phyloP scores from a whole-genome alignment of 2,888 invertebrate species.

The Drosophila incognita region DNA sequence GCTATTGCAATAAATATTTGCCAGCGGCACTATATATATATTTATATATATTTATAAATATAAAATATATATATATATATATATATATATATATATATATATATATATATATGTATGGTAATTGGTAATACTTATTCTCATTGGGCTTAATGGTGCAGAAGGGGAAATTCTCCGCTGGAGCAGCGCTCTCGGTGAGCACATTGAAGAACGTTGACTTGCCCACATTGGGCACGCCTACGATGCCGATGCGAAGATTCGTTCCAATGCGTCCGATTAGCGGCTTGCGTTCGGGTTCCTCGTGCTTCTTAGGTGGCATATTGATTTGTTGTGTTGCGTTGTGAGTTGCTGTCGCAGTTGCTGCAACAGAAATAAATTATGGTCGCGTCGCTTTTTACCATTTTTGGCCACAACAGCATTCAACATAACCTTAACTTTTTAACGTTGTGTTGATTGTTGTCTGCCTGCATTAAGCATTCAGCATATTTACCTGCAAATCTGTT shows the following conservation, averaged over 20 bases:
- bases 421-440: constrained; percentile 42
- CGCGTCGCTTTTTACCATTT: constrained; percentile 33
- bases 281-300: constrained; percentile 94
- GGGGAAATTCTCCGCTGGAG: constrained; percentile 99
- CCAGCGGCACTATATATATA: not conserved
- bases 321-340: constrained; percentile 9
- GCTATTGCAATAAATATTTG: constrained; percentile 19
- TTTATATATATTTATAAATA: not conserved
- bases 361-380: not conserved
- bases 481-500: constrained; percentile 20
- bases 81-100: no score
- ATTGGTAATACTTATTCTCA: constrained; percentile 96
- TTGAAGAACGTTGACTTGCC: constrained; percentile 99
- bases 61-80: not conserved
- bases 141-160: constrained; percentile 99
- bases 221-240: constrained; percentile 97
- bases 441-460: not conserved
- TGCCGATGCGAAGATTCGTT: constrained; percentile 98
- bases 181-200: constrained; percentile 98
- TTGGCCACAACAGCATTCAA: constrained; percentile 41
- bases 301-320: constrained; percentile 91
- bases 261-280: constrained; percentile 97
- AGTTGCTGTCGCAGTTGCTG: not conserved
- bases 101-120: constrained; percentile 21
- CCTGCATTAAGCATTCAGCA: not conserved